Conservation (phyloP, 64 coral and sea anemone genomes). For the Actinia tenebrosa region DNA sequence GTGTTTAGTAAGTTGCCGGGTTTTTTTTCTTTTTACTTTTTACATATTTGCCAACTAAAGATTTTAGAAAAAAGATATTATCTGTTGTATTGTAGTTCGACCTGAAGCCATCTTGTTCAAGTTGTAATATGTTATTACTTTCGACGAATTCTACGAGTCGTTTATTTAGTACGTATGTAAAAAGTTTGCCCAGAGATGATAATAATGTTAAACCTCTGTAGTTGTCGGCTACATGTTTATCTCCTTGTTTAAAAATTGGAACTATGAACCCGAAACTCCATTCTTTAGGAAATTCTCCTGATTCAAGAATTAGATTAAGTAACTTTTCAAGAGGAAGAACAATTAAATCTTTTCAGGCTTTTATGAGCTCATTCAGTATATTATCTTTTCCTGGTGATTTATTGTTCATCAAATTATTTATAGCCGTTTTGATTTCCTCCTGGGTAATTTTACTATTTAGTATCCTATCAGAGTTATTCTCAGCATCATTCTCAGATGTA, state of each 20-base stretch:
- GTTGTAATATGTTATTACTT: neutral
- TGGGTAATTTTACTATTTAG: neutral
- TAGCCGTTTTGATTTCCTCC: neutral
- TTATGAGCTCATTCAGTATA: neutral
- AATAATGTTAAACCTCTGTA: neutral
- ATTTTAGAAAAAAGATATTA: neutral
- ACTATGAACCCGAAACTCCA: slow-evolving; percentile 8
- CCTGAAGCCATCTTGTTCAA: neutral
- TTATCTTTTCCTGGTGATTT: slow-evolving; percentile 27
- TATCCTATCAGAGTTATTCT: neutral
- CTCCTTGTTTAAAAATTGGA: slow-evolving; percentile 19
- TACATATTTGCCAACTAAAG: slow-evolving; percentile 8
- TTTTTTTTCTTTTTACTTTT: slow-evolving; percentile 15
- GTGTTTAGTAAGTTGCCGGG: slow-evolving; percentile 2
- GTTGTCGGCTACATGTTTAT: neutral
- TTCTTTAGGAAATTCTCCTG: neutral
- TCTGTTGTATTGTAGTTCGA: neutral
- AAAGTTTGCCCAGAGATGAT: neutral
- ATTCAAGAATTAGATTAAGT: slow-evolving; percentile 2
- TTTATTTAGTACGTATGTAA: neutral
- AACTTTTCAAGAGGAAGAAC: neutral
- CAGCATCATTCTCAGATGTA: neutral
- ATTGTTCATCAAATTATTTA: neutral
- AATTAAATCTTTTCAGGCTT: neutral
- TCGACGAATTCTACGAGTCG: neutral